Conservation (phyloP, 64 coral and sea anemone species). For the Montipora capricornis region DNA sequence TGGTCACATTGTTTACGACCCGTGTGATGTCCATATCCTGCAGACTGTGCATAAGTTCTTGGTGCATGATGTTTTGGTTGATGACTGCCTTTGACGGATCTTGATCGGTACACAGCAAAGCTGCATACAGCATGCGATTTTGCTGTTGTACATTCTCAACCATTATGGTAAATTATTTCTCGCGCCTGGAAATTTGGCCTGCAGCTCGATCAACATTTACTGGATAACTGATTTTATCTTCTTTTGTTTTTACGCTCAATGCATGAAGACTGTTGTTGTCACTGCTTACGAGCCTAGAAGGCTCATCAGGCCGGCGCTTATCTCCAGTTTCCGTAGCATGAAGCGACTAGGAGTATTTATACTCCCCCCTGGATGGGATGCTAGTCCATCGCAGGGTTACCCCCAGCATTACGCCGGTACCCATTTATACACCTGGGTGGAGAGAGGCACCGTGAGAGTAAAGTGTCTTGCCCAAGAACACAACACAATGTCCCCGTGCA, state of each 20-base stretch:
- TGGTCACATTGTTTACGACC: not conserved
- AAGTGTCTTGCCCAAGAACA: too few relatives aligned
- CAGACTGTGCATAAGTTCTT: conserved; percentile 14
- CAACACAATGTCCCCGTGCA: too few relatives aligned
- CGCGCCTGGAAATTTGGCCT: conserved; percentile 36
- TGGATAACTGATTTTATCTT: conserved; percentile 43
- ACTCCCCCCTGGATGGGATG: too few relatives aligned
- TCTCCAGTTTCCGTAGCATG: too few relatives aligned
- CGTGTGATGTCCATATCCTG: conserved; percentile 35
- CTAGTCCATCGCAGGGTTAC: too few relatives aligned
- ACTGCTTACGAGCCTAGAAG: too few relatives aligned
- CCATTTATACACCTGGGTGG: too few relatives aligned
- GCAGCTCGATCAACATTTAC: conserved; percentile 57
- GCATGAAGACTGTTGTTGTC: conserved; percentile 46
- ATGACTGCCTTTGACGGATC: not conserved
- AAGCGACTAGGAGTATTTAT: too few relatives aligned
- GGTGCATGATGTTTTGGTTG: conserved; percentile 46
- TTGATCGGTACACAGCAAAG: conserved; percentile 26
- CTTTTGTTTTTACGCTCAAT: not conserved
- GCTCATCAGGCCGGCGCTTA: too few relatives aligned
- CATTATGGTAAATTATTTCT: not conserved
- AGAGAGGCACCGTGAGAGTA: too few relatives aligned
- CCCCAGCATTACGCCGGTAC: too few relatives aligned
- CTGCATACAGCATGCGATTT: conserved; percentile 42
- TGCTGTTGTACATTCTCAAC: conserved; percentile 67